Evolutionary conservation across 2,113 vertebrate genomes (phyloP), one percentile per base, ranked within the genome.

Genomic region (Platichthys flesus): DNA sequence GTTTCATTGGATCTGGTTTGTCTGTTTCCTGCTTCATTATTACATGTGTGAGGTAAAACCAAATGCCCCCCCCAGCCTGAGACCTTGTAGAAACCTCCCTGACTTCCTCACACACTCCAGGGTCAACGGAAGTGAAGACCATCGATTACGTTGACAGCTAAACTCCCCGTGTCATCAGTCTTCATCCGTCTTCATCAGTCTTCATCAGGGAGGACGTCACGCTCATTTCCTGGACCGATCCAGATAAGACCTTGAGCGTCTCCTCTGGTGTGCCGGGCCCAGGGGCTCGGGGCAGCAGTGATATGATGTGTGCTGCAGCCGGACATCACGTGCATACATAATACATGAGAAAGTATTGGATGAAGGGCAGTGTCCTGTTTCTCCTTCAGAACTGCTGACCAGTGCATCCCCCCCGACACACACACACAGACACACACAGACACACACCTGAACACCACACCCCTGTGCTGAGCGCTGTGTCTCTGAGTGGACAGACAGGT

Each of bases 311-410:
- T 75, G 45, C 61, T 65, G 58, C 3, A 12, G 51, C 63, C 58
- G 76, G 68, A 81, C 71, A 73, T 87, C 63, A n/a, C 78, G 23
- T 12, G 23, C 74, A 89, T 91, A 21, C 83, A 93, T 91, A 89
- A 93, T 92, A 80, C 72, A 93, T 92, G 86, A 90, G 86, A 68
- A 65, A 64, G 83, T 82, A 84, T 82, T 79, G 78, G 79, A 74
- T 71, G 79, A 79, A 86, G 84, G 79, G 28, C 71, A 68, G 82
- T 71, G 88, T 88, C 88, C 85, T 77, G 72, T 88, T 92, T 91
- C 90, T 90, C 89, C 85, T 90, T 59, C 65, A 86, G 79, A 86
- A 90, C 51, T 92, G 92, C 91, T 92, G 90, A 93, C 83, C 78
- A 40, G 26, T 55, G 85, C 82, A 88, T 56, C 57, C 57, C 62